Evolutionary conservation across 2,888 invertebrate species (phyloP).

Genomic region (Aplocera efformata): DNA sequence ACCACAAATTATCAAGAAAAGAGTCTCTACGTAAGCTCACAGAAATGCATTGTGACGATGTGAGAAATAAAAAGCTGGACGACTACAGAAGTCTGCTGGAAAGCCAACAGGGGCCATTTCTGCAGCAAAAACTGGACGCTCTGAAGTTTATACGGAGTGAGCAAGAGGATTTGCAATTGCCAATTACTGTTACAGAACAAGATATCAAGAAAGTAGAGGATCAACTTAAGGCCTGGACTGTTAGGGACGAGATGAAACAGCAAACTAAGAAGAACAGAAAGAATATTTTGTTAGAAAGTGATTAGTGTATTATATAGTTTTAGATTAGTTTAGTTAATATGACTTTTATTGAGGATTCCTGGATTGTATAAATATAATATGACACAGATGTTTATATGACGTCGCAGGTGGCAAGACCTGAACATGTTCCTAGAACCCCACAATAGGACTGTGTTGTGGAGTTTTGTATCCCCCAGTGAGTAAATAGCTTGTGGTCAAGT

Average conservation of each 20-base stretch:
- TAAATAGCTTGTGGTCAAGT: too few species aligned
- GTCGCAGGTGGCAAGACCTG: too few species aligned
- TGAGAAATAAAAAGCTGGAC: constrained; percentile 82
- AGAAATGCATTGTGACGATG: constrained; percentile 84
- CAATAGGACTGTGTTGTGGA: too few species aligned
- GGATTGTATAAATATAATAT: too few species aligned
- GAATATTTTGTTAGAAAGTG: constrained; percentile 39
- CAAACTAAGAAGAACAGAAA: constrained; percentile 62
- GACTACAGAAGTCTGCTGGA: constrained; percentile 84
- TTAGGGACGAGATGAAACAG: constrained; percentile 61
- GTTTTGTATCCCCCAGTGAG: too few species aligned
- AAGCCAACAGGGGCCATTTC: constrained; percentile 86
- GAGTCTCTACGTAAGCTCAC: constrained; percentile 87
- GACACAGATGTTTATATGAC: too few species aligned
- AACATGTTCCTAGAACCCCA: too few species aligned
- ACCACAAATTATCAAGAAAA: constrained; percentile 84
- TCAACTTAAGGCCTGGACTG: constrained; percentile 74
- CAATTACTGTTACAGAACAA: constrained; percentile 83
- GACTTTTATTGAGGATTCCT: background rate
- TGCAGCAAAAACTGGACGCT: constrained; percentile 85
- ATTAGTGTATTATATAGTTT: constrained; percentile 9
- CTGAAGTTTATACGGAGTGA: constrained; percentile 87
- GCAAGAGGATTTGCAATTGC: constrained; percentile 83
- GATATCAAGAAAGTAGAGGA: constrained; percentile 82
- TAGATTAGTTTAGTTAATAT: background rate